phyloP scores from a whole-genome alignment of 2,888 invertebrate genomes.

The Bombyx huttoni region DNA sequence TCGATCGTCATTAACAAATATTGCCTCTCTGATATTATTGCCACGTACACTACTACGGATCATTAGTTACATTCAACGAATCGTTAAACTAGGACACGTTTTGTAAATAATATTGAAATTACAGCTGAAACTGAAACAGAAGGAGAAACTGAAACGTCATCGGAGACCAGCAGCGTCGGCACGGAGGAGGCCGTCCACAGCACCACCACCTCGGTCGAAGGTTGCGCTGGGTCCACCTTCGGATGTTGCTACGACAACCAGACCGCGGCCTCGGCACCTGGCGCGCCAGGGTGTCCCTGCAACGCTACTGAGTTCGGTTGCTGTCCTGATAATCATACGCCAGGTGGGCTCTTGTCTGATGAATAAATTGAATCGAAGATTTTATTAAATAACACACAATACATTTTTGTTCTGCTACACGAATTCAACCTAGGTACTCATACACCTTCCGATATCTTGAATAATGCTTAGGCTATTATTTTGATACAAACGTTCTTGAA shows the following conservation, averaged over 20 bases:
- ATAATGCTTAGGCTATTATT: no score
- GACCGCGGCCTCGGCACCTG: slow-evolving; percentile 74
- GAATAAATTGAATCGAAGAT: no score
- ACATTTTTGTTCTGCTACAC: no score
- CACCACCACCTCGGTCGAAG: slow-evolving; percentile 19
- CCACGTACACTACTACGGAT: no score
- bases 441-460: no score
- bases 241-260: slow-evolving; percentile 85
- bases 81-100: no score
- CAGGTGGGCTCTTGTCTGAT: slow-evolving; percentile 53
- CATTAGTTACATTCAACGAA: no score
- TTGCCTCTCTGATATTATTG: no score
- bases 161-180: slow-evolving; percentile 2
- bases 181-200: slow-evolving; percentile 6
- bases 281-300: slow-evolving; percentile 77
- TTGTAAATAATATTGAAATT: not conserved
- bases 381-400: no score
- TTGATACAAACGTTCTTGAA: no score
- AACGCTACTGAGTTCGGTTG: slow-evolving; percentile 77
- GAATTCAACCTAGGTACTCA: no score
- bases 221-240: slow-evolving; percentile 69
- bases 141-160: not conserved
- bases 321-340: slow-evolving; percentile 78
- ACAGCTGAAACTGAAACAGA: not conserved
- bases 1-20: no score